Evolutionary conservation across 2,888 invertebrate genomes (phyloP), one percentile per base, ranked within the genome.

Genomic region (Argyra leucocephala): DNA sequence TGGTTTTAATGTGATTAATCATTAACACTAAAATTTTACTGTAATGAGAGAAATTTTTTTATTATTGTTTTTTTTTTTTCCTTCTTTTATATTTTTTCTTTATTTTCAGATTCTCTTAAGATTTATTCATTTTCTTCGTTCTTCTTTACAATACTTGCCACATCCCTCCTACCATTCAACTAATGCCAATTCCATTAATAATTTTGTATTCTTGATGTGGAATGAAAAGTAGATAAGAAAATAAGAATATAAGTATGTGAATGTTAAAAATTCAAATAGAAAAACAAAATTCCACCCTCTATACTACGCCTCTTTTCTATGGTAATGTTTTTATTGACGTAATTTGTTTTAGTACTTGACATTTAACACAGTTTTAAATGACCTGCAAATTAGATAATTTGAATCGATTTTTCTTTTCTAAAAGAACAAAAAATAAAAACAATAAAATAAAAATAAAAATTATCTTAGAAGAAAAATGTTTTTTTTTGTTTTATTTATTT

Each of bases 291-390:
- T 31, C 12, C 12, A 31, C 1, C 12, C 12, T 12, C 9, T 31
- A 31, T 31, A 10, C 12, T 31, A 26, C 7, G 4, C 7, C 7
- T 26, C 7, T 26, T 26, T 7, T 31, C 12, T 31, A 4, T 6
- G n/a, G 15, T 48, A 37, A 9, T 18, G 12, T 48, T 48, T 48
- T 48, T 48, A 48, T 48, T 48, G 48, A 48, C 48, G 48, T 48
- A 48, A 48, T 48, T 48, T 48, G 48, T 48, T 48, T 48, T 48
- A 48, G 48, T 48, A 48, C 48, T 48, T 48, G 48, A 48, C 48
- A 48, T 48, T 48, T 48, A 48, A 48, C 48, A 48, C 48, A 48
- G 48, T 48, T 48, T 48, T 48, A 48, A 48, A 48, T 48, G 48
- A 48, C 48, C 48, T 48, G 48, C 48, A 48, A 48, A 48, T 48